phyloP scores from a whole-genome alignment of 2,888 invertebrate genomes.

The Mythimna albipuncta region DNA sequence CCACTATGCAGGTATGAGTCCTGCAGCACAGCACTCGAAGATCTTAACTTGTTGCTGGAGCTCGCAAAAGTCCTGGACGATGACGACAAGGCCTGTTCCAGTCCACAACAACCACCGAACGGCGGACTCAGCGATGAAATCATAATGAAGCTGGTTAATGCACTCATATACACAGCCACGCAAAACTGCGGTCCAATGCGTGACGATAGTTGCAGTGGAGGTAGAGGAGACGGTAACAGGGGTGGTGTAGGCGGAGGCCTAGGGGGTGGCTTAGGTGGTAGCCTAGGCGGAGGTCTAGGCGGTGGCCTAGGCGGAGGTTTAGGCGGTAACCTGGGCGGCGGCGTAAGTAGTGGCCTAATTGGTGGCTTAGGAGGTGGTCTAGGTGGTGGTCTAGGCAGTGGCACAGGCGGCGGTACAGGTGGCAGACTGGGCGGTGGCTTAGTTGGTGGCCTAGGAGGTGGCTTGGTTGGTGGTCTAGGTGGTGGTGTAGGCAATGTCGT shows the following conservation, averaged over 20 bases:
- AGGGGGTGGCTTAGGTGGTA: constrained; percentile 25
- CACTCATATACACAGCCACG: constrained; percentile 77
- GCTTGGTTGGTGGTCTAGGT: constrained; percentile 10
- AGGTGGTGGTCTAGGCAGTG: constrained; percentile 1
- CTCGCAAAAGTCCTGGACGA: constrained; percentile 60
- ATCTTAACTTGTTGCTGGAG: constrained; percentile 66
- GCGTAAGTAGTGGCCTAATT: background rate
- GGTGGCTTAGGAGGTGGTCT: background rate
- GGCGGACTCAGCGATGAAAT: constrained; percentile 75
- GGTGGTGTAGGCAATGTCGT: constrained; percentile 21
- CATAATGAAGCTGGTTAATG: constrained; percentile 81
- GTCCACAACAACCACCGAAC: constrained; percentile 29
- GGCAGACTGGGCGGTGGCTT: background rate
- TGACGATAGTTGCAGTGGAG: constrained; percentile 8
- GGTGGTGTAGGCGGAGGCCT: background rate
- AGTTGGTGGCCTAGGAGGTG: constrained; percentile 3
- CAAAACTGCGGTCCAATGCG: constrained; percentile 63
- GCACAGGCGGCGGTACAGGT: constrained; percentile 7
- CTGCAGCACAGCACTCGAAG: constrained; percentile 68
- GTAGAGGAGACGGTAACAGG: background rate
- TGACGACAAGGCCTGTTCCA: constrained; percentile 41
- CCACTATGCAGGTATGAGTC: constrained; percentile 54
- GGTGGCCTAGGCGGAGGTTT: background rate
- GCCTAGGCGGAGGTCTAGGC: background rate
- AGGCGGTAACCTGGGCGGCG: constrained; percentile 6